Evolutionary conservation across 64 coral and sea anemone genomes (phyloP), one percentile per base, ranked within the genome.

Genomic region (Orbicella faveolata): DNA sequence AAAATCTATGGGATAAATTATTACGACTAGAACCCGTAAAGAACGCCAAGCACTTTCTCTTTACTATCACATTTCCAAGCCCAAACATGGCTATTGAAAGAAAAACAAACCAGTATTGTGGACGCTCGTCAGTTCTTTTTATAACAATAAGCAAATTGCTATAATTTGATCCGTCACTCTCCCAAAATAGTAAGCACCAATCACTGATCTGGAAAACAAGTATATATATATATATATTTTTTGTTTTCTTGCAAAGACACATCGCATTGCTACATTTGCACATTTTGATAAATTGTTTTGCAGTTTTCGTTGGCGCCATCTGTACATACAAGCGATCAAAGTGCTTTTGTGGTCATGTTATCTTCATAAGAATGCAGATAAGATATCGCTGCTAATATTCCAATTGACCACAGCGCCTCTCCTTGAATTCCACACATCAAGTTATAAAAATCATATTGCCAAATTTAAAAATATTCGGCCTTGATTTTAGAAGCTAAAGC

Each of bases 21-120:
- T 48, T 48, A 48, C 41, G 41, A 48, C 41, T 6, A 48, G 41
- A 48, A 48, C 41, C 41, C 41, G 4, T 48, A 23, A 26, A 25
- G 21, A 25, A 23, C 67, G 25, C 67, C 67, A 70, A 70, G 23
- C 21, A 18, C 23, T 67, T 16, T 70, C 67, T 70, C 21, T 8
- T 70, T 8, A 26, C 67, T 70, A 70, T 70, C 67, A 26, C 67
- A 70, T 70, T 70, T 70, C n/a, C 67, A 70, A n/a, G 67, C 25
- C 67, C 67, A 70, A 70, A 70, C 67, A 70, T n/a, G 75, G 18
- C 35, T 21, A 19, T 83, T 36, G 35, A 63, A 67, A 67, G 63
- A 65, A 34, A 83, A 79, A 83, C 79, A 83, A 83, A 59, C 13
- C 48, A 57, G 77, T 52, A 57, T 55, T 79, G 1, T 59, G 61